Evolutionary conservation across 2,797 vertebrate genomes (phyloP), one percentile per base, ranked within the genome.

Genomic region (Nannoperca obscura): DNA sequence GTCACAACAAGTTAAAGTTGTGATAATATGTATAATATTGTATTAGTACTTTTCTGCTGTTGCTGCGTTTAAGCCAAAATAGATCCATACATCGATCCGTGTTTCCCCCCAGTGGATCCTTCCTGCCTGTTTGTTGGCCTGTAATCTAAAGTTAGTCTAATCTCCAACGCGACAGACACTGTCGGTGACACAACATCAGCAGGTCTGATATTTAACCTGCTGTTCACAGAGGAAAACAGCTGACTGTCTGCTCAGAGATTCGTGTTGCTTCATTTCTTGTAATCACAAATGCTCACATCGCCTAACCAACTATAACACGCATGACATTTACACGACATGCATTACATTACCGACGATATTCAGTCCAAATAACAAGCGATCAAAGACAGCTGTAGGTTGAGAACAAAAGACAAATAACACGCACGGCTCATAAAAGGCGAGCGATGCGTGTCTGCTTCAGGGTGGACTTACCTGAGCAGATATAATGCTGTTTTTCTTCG

Each of bases 351-450:
- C 5, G 24, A 54, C 32, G 2, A 27, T 8, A 4, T 38, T 30
- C 27, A 17, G 34, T 19, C 7, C 32, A 17, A 60, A 61, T 14
- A 30, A 52, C 34, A 30, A 44, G 27, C 6, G 2, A 40, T 1
- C 20, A 19, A 46, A 64, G 24, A 22, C 54, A 53, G 19, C 32
- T 59, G 64, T 0, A 30, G 30, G 61, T 3, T 13, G 53, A 85
- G 62, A 82, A 86, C 85, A 85, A 83, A 73, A 78, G 74, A 67
- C 36, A 66, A n/a, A 47, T 24, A 14, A 46, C 15, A 27, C 1
- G 7, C n/a, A n/a, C 1, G 7, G 14, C 27, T 52, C 0, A 3
- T n/a, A 3, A 36, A 42, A 9, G 15, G 0, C 3, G 8, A 30
- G 1, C 13, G 13, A 9, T 2, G 13, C 11, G 8, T 0, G 22